Base-by-base conservation (phyloP, 1,140 invertebrate species). In the Neodiprion lecontei region DNA sequence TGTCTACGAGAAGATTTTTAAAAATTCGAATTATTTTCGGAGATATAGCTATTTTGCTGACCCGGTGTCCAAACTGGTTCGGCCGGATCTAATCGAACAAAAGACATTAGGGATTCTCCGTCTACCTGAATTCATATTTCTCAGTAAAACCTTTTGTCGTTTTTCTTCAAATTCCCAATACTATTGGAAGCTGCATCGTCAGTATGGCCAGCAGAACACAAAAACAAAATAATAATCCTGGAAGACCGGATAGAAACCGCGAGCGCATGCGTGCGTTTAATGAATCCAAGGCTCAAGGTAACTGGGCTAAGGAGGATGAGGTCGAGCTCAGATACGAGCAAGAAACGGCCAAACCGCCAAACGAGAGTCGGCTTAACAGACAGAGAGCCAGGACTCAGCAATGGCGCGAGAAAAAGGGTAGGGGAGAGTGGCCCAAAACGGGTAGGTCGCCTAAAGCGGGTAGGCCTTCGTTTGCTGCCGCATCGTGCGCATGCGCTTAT, bases 401-500 rank as follows among this genome's bases (percentile, higher is more conserved):
- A 9, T 53, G 50, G 50, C 50, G 50, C 50, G 50, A 53, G 14
- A 53, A 53, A 14, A 53, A 53, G 50, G 50, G 50, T 14, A 17
- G 17, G 17, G 17, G 17, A 21, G 17, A 21, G 17, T 21, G 17
- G 17, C 17, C 17, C 17, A 21, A 21, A 21, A 21, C 17, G 17
- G 17, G 17, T 21, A 21, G 17, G 17, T 21, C 17, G 17, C 17
- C 17, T 21, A 21, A 21, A 21, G 17, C 17, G 17, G 17, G 17
- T 21, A 21, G 17, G 17, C 17, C 17, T 21, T 11, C 67, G 67
- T 11, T 17, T 68, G 67, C 67, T 68, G 67, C 67, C 21, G 67
- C 67, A 68, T 68, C 21, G 67, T 21, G 67, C 67, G 67, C 67
- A 68, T 68, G 67, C 67, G 10, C 67, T 68, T 12, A 68, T 68